Evolutionary conservation across 2,888 invertebrate genomes (phyloP).

Genomic region (Prosopocoilus inquinatus): DNA sequence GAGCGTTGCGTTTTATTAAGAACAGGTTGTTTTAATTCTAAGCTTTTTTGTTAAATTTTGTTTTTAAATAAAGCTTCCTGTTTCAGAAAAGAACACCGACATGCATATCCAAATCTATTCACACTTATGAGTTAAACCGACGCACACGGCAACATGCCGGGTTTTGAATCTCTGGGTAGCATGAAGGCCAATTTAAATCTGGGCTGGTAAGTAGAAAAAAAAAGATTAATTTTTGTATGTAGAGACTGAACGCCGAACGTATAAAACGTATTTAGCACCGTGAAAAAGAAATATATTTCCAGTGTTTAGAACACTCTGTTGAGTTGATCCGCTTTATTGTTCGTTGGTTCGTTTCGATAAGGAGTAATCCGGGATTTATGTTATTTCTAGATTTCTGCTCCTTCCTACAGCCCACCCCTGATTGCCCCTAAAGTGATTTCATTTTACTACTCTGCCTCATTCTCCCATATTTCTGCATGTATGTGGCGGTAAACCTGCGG

Average conservation of each 20-base stretch:
- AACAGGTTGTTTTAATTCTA: too few relatives aligned
- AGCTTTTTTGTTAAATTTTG: too few relatives aligned
- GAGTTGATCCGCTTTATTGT: constrained; percentile 46
- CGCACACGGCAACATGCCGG: constrained; percentile 33
- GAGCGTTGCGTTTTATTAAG: too few relatives aligned
- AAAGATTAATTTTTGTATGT: neutral
- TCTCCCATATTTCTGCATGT: neutral
- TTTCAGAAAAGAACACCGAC: too few relatives aligned
- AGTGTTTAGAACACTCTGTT: neutral
- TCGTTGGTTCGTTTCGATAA: constrained; percentile 49
- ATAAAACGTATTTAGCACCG: neutral
- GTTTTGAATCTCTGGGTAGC: constrained; percentile 36
- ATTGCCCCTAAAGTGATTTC: constrained; percentile 4
- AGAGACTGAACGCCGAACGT: too few relatives aligned
- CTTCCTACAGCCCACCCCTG: neutral
- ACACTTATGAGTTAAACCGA: neutral
- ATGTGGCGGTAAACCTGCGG: neutral
- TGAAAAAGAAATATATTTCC: neutral
- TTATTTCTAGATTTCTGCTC: constrained; percentile 44
- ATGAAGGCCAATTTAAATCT: constrained; percentile 26
- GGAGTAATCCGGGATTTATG: constrained; percentile 51
- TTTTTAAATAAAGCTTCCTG: too few relatives aligned
- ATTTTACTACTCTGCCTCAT: neutral
- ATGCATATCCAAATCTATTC: neutral
- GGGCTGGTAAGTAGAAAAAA: constrained; percentile 9